These are phyloP conservation scores for Pseudotriccus pelzelni DNA, from an alignment of 2,797 vertebrate genomes.

Conservation along the genomic window DNA sequence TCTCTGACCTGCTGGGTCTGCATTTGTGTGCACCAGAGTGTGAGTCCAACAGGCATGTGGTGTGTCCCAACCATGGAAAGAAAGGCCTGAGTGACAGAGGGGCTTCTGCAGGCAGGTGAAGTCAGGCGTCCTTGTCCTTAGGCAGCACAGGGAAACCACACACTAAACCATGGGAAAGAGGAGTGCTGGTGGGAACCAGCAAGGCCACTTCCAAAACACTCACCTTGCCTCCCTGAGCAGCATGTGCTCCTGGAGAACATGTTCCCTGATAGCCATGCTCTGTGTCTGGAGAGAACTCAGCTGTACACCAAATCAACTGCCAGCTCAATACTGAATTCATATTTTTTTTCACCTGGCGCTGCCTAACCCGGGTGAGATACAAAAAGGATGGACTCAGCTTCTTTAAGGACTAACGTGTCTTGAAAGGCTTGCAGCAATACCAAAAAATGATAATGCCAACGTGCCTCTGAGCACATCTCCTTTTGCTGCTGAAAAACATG, in stretches of 20 bases:
- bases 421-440: background rate
- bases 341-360: background rate
- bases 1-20: background rate
- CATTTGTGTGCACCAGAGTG: accelerated
- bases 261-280: background rate
- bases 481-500: background rate
- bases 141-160: background rate
- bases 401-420: background rate
- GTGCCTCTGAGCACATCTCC: background rate
- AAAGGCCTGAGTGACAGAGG: background rate
- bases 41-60: background rate
- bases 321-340: background rate
- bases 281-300: background rate
- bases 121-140: background rate
- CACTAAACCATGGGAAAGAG: background rate
- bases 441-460: background rate
- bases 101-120: background rate
- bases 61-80: background rate
- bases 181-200: background rate
- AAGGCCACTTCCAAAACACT: background rate
- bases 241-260: background rate
- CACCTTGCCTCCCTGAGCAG: background rate
- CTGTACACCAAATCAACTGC: background rate
- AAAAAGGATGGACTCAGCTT: background rate
- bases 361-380: background rate